A percentile compares a stretch with the other conserved stretches of the same genome.
These are phyloP conservation scores for Pantherophis guttatus DNA, from an alignment of 2,113 vertebrate species.

Conservation along the genomic window DNA sequence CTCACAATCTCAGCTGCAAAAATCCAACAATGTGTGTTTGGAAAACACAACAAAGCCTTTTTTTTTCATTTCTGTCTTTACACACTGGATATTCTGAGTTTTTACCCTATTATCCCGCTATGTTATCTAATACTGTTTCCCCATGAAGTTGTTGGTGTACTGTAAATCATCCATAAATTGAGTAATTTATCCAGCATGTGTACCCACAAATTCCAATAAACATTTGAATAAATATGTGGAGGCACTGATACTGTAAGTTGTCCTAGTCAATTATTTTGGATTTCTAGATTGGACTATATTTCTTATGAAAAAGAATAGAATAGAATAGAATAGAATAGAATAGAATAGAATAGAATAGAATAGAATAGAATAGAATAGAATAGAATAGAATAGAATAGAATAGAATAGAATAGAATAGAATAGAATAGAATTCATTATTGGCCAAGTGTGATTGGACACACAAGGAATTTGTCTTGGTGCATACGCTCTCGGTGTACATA, in stretches of 20 bases:
- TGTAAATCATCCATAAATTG: neutral
- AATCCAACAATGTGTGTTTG: conserved; percentile 11
- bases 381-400: too few relatives aligned
- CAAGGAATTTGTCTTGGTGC: too few relatives aligned
- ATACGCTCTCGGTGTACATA: too few relatives aligned
- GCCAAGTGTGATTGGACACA: too few relatives aligned
- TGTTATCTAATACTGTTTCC: neutral
- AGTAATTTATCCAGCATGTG: neutral
- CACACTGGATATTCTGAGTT: neutral
- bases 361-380: too few relatives aligned
- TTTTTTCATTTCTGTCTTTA: neutral
- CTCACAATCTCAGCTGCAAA: conserved; percentile 7
- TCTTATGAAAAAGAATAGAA: neutral
- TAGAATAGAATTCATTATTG: too few relatives aligned
- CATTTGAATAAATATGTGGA: neutral
- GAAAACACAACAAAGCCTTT: conserved; percentile 13
- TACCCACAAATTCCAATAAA: neutral
- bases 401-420: too few relatives aligned
- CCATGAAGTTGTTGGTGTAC: neutral
- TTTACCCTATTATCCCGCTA: neutral
- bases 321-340: too few relatives aligned
- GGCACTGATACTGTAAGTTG: neutral
- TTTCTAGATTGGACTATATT: neutral
- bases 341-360: too few relatives aligned
- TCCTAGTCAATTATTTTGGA: neutral